Evolutionary conservation across 2,113 vertebrate genomes (phyloP), one percentile per base, ranked within the genome.

Genomic region (Elaphurus davidianus): DNA sequence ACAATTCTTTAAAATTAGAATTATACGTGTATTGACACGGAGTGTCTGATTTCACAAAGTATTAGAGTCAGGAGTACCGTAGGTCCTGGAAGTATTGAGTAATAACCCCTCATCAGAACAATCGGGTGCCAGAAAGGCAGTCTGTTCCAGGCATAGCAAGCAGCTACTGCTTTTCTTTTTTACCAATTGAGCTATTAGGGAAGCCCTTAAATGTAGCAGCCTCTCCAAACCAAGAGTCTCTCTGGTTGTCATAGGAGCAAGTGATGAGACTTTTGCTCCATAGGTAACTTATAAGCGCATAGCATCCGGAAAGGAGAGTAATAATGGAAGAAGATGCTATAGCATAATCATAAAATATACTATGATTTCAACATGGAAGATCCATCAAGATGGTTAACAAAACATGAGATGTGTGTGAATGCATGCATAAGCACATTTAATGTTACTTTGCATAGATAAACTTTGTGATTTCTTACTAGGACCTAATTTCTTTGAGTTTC

Each of bases 131-230:
- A 33, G 43, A 47, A 83, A 67, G 5, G 7, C 5, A 50, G 40
- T 10, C n/a, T 23, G 4, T 33, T 10, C 1, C 4, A 33, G 17
- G 23, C 28, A 21, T 27, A 54, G 6, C 1, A 2, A 43, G 17
- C 15, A 76, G 6, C 6, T 82, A 1, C 16, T 15, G 0, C 1
- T 40, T 67, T 84, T 79, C 33, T 52, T 64, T 36, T 71, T 36
- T 40, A 40, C n/a, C 67, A 36, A 6, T 1, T 40, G n/a, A 71
- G n/a, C 67, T 71, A 40, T 71, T 19, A 71, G n/a, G 67, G 5
- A 71, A 71, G 19, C 19, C 5, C 10, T 71, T 78, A 94, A n/a
- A 62, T 50, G 40, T 7, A 64, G 7, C 10, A 43, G 81, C 4
- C 2, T 81, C 45, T 96, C 7, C 7, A 64, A 93, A 59, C 2